Evolutionary conservation across 2,113 vertebrate species (phyloP).

Genomic region (Anoura caudifer): DNA sequence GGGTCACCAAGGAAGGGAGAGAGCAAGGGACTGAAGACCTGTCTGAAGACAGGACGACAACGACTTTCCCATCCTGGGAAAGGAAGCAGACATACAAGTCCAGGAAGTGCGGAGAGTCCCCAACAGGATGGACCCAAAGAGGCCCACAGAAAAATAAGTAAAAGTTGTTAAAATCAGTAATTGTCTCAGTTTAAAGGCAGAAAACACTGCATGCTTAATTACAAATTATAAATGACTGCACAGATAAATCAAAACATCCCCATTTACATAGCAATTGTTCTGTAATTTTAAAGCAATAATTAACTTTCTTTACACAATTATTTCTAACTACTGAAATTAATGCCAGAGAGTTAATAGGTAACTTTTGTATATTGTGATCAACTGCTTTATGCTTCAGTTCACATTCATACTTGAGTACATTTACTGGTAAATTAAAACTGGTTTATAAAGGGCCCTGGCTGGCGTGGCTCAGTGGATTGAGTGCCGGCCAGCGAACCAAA

Average conservation of each 20-base stretch:
- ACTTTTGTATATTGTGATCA: slow-evolving; percentile 33
- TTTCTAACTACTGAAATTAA: slow-evolving; percentile 36
- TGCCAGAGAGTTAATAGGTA: slow-evolving; percentile 6
- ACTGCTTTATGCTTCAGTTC: not conserved
- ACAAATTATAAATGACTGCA: slow-evolving; percentile 28
- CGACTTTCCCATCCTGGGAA: not conserved
- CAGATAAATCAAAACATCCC: slow-evolving; percentile 70
- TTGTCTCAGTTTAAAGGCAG: slow-evolving; percentile 38
- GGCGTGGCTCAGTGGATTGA: too few relatives aligned
- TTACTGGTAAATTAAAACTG: slow-evolving; percentile 15
- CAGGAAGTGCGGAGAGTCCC: not conserved
- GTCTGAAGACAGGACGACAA: not conserved
- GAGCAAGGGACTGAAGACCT: not conserved
- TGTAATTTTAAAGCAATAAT: slow-evolving; percentile 58
- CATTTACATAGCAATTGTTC: slow-evolving; percentile 60
- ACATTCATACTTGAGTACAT: not conserved
- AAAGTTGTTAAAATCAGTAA: slow-evolving; percentile 24
- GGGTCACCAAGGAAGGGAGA: not conserved
- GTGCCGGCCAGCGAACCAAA: too few relatives aligned
- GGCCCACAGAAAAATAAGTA: not conserved
- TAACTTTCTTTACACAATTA: slow-evolving; percentile 55
- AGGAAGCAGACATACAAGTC: not conserved
- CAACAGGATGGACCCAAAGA: not conserved
- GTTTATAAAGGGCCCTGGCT: not conserved
- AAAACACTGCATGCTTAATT: slow-evolving; percentile 67